Conservation (phyloP, 2,113 vertebrate species). For the Amazona guildingii region DNA sequence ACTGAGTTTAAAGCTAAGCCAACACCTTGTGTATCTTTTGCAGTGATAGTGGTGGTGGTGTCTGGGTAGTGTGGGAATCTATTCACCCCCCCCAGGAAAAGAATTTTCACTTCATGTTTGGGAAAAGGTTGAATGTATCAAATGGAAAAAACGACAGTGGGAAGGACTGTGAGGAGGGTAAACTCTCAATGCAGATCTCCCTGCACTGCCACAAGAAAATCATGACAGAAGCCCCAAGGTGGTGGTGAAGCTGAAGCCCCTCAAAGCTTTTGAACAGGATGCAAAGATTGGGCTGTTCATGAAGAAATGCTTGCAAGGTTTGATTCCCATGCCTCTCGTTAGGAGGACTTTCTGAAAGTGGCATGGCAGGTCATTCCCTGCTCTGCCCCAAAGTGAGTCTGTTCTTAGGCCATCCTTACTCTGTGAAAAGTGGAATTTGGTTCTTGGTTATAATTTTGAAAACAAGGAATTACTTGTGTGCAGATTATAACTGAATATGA, state of each 20-base stretch:
- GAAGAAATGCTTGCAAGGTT: not conserved
- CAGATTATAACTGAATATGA: not conserved
- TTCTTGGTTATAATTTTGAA: not conserved
- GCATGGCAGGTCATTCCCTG: not conserved
- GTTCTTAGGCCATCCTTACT: not conserved
- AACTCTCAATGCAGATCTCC: not conserved
- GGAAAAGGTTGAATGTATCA: not conserved
- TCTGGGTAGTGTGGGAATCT: not conserved
- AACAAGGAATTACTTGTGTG: not conserved
- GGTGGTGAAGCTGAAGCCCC: not conserved
- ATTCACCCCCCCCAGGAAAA: not conserved
- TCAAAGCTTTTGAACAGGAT: not conserved
- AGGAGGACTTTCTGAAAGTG: not conserved
- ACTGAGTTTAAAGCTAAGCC: not conserved
- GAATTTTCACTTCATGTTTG: not conserved
- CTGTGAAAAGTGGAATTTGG: not conserved
- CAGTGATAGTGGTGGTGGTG: not conserved
- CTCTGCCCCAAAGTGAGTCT: not conserved
- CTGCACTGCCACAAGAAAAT: not conserved
- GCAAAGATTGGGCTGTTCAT: not conserved
- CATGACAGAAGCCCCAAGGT: not conserved
- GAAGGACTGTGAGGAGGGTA: not conserved
- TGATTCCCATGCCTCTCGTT: rapidly evolving
- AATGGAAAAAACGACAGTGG: not conserved
- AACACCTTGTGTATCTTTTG: not conserved